Percentiles rank a stretch among this genome's conserved stretches.
phyloP scores from a whole-genome alignment of 2,888 invertebrate species.

The Stictocephala bisonia region DNA sequence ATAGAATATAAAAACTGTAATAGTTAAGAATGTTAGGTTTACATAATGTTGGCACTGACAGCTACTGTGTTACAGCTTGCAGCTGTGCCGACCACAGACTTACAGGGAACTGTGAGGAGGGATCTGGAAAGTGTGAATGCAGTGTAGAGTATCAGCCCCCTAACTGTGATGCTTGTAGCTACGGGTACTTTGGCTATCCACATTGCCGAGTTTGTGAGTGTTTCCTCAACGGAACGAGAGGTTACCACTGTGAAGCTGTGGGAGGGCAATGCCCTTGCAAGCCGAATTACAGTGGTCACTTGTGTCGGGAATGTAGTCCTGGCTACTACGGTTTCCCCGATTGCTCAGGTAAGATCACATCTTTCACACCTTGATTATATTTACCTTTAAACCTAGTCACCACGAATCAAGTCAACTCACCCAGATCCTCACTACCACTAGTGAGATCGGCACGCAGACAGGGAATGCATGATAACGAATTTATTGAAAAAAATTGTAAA shows the following conservation, averaged over 20 bases:
- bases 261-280: conserved; percentile 92
- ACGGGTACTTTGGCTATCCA: conserved; percentile 94
- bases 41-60: no score
- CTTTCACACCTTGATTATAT: no score
- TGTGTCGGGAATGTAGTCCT: conserved; percentile 89
- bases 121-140: conserved; percentile 90
- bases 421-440: no score
- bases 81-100: conserved; percentile 85
- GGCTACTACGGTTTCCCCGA: conserved; percentile 88
- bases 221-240: conserved; percentile 88
- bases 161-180: conserved; percentile 85
- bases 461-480: no score
- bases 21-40: no score
- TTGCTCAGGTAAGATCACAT: conserved; percentile 81
- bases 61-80: conserved; percentile 74
- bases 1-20: no score
- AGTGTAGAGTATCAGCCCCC: conserved; percentile 82
- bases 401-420: no score
- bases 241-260: conserved; percentile 84
- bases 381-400: no score
- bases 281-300: conserved; percentile 85
- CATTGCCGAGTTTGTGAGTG: conserved; percentile 94
- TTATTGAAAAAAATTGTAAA: no score
- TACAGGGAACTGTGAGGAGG: conserved; percentile 95
- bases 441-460: no score